These are phyloP conservation scores for Diplosoma virens DNA, from an alignment of 23 tunicate genomes.

Conservation along the genomic window DNA sequence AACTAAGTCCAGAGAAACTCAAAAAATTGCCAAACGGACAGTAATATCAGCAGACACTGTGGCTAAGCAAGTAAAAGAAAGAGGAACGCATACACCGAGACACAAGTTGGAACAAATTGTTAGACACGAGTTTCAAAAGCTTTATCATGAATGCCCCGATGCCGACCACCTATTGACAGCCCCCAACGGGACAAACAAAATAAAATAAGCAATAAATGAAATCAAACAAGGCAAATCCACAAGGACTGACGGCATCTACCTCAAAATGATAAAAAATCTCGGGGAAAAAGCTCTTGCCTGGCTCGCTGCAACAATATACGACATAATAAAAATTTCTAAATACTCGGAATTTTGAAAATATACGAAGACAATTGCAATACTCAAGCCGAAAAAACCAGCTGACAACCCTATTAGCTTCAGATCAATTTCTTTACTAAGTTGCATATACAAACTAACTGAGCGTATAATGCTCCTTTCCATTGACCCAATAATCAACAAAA, in stretches of 20 bases:
- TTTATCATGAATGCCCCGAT: not conserved
- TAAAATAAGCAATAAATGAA: no score
- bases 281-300: not conserved
- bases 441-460: not conserved
- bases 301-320: not conserved
- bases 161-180: not conserved
- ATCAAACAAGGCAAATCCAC: no score
- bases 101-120: not conserved
- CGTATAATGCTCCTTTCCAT: no score
- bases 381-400: no score
- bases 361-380: no score
- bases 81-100: not conserved
- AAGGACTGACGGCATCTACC: not conserved
- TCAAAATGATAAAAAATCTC: not conserved
- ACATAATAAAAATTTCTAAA: not conserved
- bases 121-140: not conserved
- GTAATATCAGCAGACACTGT: no score
- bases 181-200: no score
- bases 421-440: not conserved
- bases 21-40: not conserved
- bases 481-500: no score
- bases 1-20: not conserved
- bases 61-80: not conserved
- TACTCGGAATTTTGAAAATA: not conserved
- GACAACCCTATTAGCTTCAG: no score